A percentile compares a stretch with the other conserved stretches of the same genome.
phyloP scores from a whole-genome alignment of 2,113 vertebrate species.

The Gymnogyps californianus region DNA sequence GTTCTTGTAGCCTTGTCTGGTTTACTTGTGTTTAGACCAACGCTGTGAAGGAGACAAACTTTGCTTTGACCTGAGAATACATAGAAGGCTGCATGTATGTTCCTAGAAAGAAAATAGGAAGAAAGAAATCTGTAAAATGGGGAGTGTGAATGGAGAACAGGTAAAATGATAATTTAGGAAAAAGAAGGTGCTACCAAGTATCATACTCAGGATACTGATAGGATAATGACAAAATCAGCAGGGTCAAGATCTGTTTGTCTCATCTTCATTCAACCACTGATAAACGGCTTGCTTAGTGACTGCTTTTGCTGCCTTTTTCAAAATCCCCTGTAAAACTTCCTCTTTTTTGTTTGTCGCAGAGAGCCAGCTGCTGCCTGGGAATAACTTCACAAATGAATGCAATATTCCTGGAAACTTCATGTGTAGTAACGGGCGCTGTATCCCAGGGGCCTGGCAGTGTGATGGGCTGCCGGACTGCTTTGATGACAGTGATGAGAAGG shows the following conservation, averaged over 20 bases:
- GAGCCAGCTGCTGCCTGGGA: conserved; percentile 91
- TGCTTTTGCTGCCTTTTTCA: background rate
- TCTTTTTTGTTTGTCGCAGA: conserved; percentile 71
- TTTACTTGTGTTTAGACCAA: background rate
- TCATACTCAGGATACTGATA: background rate
- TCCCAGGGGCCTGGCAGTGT: conserved; percentile 91
- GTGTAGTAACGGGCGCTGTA: conserved; percentile 91
- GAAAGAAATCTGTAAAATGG: background rate
- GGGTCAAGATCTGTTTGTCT: background rate
- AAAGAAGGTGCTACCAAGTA: background rate
- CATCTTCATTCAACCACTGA: background rate
- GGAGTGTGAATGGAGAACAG: background rate
- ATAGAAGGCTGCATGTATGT: background rate
- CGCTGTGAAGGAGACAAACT: background rate
- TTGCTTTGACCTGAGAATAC: background rate
- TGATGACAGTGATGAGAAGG: conserved; percentile 92
- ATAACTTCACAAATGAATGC: conserved; percentile 94
- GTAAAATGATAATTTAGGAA: background rate
- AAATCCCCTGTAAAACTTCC: background rate
- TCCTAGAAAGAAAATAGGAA: background rate
- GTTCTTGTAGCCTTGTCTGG: background rate
- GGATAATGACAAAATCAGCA: background rate
- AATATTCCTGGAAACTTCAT: conserved; percentile 97
- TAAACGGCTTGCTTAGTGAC: background rate
- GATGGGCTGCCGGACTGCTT: conserved; percentile 91